Base-by-base conservation (phyloP, 2,888 invertebrate species). In the Parapristionchus giblindavisi region DNA sequence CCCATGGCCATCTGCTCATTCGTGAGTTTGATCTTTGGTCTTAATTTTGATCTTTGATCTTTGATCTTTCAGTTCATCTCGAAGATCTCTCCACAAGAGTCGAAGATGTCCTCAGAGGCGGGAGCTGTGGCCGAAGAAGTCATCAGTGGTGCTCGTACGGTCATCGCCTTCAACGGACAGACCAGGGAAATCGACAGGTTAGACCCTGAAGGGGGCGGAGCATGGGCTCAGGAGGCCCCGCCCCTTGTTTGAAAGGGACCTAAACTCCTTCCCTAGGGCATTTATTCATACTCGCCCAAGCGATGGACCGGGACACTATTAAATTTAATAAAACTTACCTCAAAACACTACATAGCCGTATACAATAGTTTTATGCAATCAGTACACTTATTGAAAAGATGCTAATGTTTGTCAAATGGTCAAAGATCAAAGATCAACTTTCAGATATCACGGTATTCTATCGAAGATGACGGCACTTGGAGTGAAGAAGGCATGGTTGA, bases 11-110 rank as follows among this genome's bases (percentile, higher is more conserved):
- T 86, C 75, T 84, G 88, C 52, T 88, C 87, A 75, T 87, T 88
- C 85, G 87, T 89, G 54, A 66, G 34, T n/a, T 61, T 36, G n/a
- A 32, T 6, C 8, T 63, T 27, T 40, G n/a, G n/a, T n/a, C n/a
- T n/a, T n/a, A n/a, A n/a, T 14, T 43, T 43, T 43, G 56, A 27
- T 56, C 24, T n/a, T n/a, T n/a, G n/a, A n/a, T n/a, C n/a, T n/a
- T 43, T 43, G 8, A 43, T 43, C 24, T 52, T 77, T 29, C 71
- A 90, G 90, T 72, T 89, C 70, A 87, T 89, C 63, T 85, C 89
- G 3, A 85, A 86, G 21, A 87, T 89, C 40, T 87, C 89, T 24
- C 87, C 88, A 4, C 78, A 88, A 75, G 90, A 90, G 75, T 89
- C 82, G 75, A 75, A 81, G 60, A 77, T 81, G 2, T 85, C 85